Percentiles rank a stretch among this genome's conserved stretches.
Evolutionary conservation across 2,888 invertebrate species (phyloP).

Genomic region (Drymonia ruficornis): DNA sequence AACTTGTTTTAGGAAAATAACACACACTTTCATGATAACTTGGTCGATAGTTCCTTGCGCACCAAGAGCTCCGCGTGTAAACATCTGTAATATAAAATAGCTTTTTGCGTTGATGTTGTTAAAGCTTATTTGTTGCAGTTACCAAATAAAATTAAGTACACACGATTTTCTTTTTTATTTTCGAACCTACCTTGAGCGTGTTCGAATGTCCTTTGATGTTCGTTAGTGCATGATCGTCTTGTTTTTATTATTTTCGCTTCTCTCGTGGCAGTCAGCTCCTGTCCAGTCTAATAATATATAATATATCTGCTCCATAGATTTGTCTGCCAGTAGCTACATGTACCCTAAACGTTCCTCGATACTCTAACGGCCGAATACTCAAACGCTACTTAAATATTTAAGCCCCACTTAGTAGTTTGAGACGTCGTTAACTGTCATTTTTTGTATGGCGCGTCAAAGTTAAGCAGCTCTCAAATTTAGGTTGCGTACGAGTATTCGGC

Average conservation of each 20-base stretch:
- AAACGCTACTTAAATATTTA: too few species aligned
- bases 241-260: background rate
- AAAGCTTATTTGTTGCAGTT: slow-evolving; percentile 74
- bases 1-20: background rate
- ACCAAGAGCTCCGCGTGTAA: slow-evolving; percentile 16
- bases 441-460: too few species aligned
- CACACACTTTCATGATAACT: background rate
- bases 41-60: slow-evolving; percentile 5
- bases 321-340: background rate
- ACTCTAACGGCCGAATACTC: background rate
- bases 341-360: background rate
- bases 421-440: too few species aligned
- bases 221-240: slow-evolving; percentile 21
- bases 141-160: slow-evolving; percentile 80
- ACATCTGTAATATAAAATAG: slow-evolving; percentile 47
- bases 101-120: slow-evolving; percentile 61
- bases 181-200: slow-evolving; percentile 20
- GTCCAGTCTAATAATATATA: background rate
- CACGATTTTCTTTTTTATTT: slow-evolving; percentile 54
- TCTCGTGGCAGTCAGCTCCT: background rate
- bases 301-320: background rate
- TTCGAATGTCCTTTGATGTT: background rate
- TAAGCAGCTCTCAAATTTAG: too few species aligned
- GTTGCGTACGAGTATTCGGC: too few species aligned
- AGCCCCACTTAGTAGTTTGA: too few species aligned